These are phyloP conservation scores for Steinernema khuongi DNA, from an alignment of 1,140 invertebrate species.

Conservation along the genomic window DNA sequence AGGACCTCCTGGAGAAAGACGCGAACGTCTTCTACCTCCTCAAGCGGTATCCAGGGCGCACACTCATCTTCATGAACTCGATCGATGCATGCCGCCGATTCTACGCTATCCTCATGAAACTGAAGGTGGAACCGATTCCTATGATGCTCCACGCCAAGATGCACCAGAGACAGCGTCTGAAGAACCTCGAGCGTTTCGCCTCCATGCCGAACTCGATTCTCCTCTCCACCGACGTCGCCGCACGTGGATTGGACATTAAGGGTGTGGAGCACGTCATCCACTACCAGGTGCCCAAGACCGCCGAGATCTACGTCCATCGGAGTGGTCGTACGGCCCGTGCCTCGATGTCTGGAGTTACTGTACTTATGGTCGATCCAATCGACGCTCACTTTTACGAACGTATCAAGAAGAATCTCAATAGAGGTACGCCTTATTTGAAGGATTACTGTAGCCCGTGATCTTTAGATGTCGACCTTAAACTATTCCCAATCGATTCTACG, in stretches of 20 bases:
- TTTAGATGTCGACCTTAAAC: constrained; percentile 1
- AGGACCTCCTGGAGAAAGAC: constrained; percentile 74
- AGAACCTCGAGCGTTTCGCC: constrained; percentile 85
- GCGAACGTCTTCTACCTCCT: constrained; percentile 88
- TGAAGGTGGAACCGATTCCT: constrained; percentile 69
- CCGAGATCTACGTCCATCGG: constrained; percentile 90
- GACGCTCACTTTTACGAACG: constrained; percentile 76
- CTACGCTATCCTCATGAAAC: constrained; percentile 72
- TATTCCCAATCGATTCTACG: background rate
- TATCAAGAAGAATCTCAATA: constrained; percentile 72
- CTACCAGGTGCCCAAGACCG: constrained; percentile 89
- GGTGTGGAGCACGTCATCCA: constrained; percentile 90
- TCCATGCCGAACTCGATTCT: constrained; percentile 69
- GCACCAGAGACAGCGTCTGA: constrained; percentile 85
- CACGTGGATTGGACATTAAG: constrained; percentile 89
- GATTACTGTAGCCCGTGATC: background rate
- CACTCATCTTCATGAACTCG: constrained; percentile 93
- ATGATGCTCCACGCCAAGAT: constrained; percentile 86
- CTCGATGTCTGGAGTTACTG: constrained; percentile 77
- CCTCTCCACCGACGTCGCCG: constrained; percentile 95
- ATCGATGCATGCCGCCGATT: constrained; percentile 83
- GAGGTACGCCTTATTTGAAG: constrained; percentile 65
- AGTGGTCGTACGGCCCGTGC: constrained; percentile 90
- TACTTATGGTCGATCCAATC: constrained; percentile 81
- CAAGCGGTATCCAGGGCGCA: constrained; percentile 75